Conservation (phyloP, 2,113 vertebrate species). For the Muntiacus muntjak region DNA sequence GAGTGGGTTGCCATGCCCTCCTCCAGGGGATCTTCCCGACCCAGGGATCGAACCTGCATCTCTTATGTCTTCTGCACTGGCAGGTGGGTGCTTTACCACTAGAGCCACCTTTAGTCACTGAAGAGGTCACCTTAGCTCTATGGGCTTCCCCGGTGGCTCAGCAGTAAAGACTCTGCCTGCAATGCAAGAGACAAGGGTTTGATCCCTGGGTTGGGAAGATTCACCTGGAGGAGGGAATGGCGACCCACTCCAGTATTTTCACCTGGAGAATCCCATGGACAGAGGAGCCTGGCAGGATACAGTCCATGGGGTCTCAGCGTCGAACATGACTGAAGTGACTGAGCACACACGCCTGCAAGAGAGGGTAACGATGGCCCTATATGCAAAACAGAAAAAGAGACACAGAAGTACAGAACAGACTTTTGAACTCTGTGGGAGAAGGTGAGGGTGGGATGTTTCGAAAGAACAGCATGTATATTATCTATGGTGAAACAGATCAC, state of each 20-base stretch:
- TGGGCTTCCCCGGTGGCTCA: not conserved
- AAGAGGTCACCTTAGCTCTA: not conserved
- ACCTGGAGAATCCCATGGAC: not conserved
- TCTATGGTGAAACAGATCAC: no score
- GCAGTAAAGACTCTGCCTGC: not conserved
- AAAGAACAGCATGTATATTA: no score
- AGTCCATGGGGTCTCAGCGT: not conserved
- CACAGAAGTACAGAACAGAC: no score
- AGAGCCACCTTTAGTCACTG: not conserved
- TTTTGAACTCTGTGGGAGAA: no score
- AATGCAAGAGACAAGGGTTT: not conserved
- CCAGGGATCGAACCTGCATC: accelerated
- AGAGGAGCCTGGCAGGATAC: not conserved
- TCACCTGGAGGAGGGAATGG: not conserved
- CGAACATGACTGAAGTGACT: not conserved
- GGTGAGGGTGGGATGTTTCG: no score
- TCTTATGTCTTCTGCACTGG: not conserved
- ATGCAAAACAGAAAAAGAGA: no score
- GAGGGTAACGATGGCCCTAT: no score
- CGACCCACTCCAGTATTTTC: not conserved
- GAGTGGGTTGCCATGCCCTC: not conserved
- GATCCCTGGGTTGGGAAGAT: not conserved
- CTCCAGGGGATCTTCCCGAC: not conserved
- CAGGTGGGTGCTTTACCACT: not conserved
- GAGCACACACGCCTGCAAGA: not conserved